A percentile compares a stretch with the other conserved stretches of the same genome.
phyloP scores from a whole-genome alignment of 2,888 invertebrate species.

The Yponomeuta plumbellus region DNA sequence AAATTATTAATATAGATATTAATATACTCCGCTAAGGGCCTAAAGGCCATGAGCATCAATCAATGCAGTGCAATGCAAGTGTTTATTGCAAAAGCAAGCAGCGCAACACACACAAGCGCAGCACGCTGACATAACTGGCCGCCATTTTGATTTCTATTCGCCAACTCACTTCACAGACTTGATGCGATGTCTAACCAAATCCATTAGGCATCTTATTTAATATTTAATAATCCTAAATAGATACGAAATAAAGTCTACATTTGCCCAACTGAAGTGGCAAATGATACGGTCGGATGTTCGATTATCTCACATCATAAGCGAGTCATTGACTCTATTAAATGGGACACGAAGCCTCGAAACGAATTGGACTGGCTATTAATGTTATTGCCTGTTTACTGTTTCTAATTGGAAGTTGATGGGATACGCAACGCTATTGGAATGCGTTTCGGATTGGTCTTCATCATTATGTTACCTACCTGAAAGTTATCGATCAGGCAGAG shows the following conservation, averaged over 20 bases:
- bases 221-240: background rate
- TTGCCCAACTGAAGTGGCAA: background rate
- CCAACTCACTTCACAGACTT: conserved; percentile 10
- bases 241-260: conserved; percentile 7
- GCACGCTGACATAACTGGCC: conserved; percentile 38
- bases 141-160: conserved; percentile 38
- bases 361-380: background rate
- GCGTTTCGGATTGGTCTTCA: background rate
- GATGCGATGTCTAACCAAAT: background rate
- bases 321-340: conserved; percentile 17
- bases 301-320: conserved; percentile 6
- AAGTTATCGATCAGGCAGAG: background rate
- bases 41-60: conserved; percentile 55
- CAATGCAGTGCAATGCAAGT: conserved; percentile 33
- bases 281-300: conserved; percentile 1
- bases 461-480: background rate
- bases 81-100: conserved; percentile 1
- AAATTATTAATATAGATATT: no score
- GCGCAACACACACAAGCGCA: conserved; percentile 28
- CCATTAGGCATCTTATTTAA: background rate
- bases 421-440: background rate
- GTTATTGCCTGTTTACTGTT: conserved; percentile 5
- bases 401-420: background rate
- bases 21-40: conserved; percentile 43
- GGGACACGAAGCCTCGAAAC: background rate